Base-by-base conservation (phyloP, 2,797 vertebrate species). In the Rhabdomys pumilio region DNA sequence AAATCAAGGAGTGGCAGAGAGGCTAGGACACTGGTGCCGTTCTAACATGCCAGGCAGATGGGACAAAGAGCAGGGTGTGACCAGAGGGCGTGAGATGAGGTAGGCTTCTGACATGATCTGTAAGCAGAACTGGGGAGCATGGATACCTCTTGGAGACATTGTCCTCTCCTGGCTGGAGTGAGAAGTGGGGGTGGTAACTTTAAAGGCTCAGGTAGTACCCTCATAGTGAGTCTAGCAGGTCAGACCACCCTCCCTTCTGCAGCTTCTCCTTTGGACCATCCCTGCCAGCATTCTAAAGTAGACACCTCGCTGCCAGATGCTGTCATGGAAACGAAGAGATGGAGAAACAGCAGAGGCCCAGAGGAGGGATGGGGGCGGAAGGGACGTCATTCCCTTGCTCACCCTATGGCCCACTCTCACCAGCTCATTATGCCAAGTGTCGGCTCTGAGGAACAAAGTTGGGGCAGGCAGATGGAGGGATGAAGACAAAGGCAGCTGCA, bases 291-390 rank as follows among this genome's bases (percentile, higher is more conserved):
- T 76, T 90, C 94, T 84, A 61, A 93, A 97, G 93, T 82, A 88
- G 92, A 75, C 38, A 69, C 75, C 84, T 94, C 81, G 0, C 67
- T 96, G 90, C 90, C 95, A 94, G 92, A 77, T 0, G 90, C 95
- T 97, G 97, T 96, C 97, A 96, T 98, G 97, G 97, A 97, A 97
- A 97, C 97, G 22, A 77, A 95, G 95, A 93, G 96, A 89, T 85
- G 59, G 90, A 84, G 88, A 93, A 79, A 22, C 26, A 17, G 88
- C 65, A 90, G 47, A 88, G 65, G 84, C 90, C 94, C 41, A 4
- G 89, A 91, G 89, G 55, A 92, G 38, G 89, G 31, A 20, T n/a
- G 24, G 63, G 65, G 73, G 26, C 26, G 55, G 85, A 65, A 80
- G 81, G 84, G 59, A 31, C 1, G 0, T 57, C 80, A 57, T 94